phyloP scores from a whole-genome alignment of 2,113 vertebrate species.

The Oxyura jamaicensis region DNA sequence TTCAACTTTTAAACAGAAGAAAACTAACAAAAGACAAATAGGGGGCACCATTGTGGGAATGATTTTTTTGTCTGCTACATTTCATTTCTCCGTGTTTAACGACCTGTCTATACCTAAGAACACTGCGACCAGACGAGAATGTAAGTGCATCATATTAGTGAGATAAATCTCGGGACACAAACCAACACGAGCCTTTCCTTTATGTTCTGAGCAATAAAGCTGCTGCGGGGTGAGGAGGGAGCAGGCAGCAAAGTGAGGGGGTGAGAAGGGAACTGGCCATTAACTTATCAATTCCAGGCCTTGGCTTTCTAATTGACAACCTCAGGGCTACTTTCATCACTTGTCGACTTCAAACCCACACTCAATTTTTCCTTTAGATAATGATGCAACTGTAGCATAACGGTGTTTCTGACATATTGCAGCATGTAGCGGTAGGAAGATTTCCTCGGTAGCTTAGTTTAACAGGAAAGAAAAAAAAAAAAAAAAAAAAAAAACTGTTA shows the following conservation, averaged over 20 bases:
- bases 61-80: not conserved
- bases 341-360: conserved; percentile 90
- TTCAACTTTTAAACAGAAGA: not conserved
- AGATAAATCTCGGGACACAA: conserved; percentile 79
- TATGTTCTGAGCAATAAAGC: conserved; percentile 82
- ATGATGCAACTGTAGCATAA: conserved; percentile 84
- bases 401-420: conserved; percentile 87
- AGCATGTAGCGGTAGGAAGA: conserved; percentile 68
- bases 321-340: conserved; percentile 94
- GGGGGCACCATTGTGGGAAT: not conserved
- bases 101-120: not conserved
- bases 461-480: not conserved
- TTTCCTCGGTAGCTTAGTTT: conserved; percentile 47
- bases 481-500: not conserved
- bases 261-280: conserved; percentile 80
- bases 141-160: conserved; percentile 49
- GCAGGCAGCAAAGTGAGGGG: not conserved
- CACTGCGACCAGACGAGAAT: not conserved
- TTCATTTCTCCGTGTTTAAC: not conserved
- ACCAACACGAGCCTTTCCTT: conserved; percentile 72
- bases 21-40: not conserved
- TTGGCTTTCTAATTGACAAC: conserved; percentile 89
- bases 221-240: conserved; percentile 49
- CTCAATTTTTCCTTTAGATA: conserved; percentile 90
- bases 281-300: conserved; percentile 89